Conservation (phyloP, 1,140 invertebrate species). For the Caenorhabditis latens region DNA sequence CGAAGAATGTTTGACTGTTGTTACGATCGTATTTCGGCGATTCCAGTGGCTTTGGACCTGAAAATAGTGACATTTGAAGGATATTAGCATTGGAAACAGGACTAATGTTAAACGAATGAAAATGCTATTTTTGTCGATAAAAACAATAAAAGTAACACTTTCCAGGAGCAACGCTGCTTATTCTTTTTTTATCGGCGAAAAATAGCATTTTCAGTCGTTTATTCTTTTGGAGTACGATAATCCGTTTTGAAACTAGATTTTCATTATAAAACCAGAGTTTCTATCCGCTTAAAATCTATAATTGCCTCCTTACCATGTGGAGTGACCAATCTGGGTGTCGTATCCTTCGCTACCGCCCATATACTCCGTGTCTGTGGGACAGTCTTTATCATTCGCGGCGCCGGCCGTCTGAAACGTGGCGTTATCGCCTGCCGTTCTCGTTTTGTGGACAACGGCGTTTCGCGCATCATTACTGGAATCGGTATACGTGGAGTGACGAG, state of each 20-base stretch:
- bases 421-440: slow-evolving; percentile 18
- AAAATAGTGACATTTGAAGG: not conserved
- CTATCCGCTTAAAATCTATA: too few species aligned
- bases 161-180: too few species aligned
- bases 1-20: slow-evolving; percentile 79
- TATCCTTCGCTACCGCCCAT: slow-evolving; percentile 12
- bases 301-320: not conserved
- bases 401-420: slow-evolving; percentile 1
- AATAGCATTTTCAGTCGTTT: too few species aligned
- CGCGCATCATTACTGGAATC: slow-evolving; percentile 10
- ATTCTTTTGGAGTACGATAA: too few species aligned
- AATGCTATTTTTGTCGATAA: too few species aligned
- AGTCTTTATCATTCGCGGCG: slow-evolving; percentile 14
- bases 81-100: not conserved
- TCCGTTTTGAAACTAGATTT: too few species aligned
- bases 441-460: slow-evolving; percentile 35
- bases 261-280: too few species aligned
- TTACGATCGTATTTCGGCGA: slow-evolving; percentile 8
- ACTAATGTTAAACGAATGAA: too few species aligned
- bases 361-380: slow-evolving; percentile 1
- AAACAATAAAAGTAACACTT: too few species aligned
- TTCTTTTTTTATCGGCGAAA: too few species aligned
- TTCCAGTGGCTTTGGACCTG: not conserved
- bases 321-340: not conserved
- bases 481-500: slow-evolving; percentile 14